A percentile compares a stretch with the other conserved stretches of the same genome.
Evolutionary conservation across 37 sponge, comb jelly and placozoan species (phyloP).

Genomic region (Chondrosia reniformis): DNA sequence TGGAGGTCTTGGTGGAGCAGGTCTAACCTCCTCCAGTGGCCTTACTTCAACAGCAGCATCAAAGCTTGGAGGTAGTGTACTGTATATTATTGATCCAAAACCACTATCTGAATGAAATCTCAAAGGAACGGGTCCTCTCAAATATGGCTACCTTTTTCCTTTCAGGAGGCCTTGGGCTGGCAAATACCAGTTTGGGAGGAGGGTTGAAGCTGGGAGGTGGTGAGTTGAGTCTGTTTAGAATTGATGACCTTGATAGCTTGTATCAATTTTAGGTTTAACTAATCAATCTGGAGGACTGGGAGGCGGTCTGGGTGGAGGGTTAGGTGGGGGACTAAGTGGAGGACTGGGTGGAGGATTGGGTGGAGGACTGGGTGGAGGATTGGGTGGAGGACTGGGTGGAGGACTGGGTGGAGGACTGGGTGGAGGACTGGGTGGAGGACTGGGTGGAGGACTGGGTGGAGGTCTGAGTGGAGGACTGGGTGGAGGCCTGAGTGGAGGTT

Average conservation of each 20-base stretch:
- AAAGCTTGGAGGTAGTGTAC: too few species aligned
- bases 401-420: not conserved
- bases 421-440: not conserved
- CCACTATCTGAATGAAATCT: too few species aligned
- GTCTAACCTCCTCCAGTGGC: too few species aligned
- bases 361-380: not conserved
- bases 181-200: conserved; percentile 17
- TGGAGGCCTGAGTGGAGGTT: too few species aligned
- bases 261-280: not conserved
- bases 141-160: too few species aligned
- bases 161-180: too few species aligned
- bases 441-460: not conserved
- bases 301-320: conserved; percentile 28
- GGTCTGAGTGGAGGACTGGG: not conserved
- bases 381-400: conserved; percentile 3
- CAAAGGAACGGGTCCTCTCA: too few species aligned
- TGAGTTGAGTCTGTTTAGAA: not conserved
- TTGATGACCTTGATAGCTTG: not conserved
- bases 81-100: too few species aligned
- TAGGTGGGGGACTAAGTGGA: conserved; percentile 15
- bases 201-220: not conserved
- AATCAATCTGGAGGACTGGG: conserved; percentile 2
- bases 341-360: not conserved
- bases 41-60: too few species aligned
- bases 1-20: too few species aligned